A percentile compares a stretch with the other conserved stretches of the same genome.
phyloP scores from a whole-genome alignment of 2,888 invertebrate genomes.

The Cybosia mesomella region DNA sequence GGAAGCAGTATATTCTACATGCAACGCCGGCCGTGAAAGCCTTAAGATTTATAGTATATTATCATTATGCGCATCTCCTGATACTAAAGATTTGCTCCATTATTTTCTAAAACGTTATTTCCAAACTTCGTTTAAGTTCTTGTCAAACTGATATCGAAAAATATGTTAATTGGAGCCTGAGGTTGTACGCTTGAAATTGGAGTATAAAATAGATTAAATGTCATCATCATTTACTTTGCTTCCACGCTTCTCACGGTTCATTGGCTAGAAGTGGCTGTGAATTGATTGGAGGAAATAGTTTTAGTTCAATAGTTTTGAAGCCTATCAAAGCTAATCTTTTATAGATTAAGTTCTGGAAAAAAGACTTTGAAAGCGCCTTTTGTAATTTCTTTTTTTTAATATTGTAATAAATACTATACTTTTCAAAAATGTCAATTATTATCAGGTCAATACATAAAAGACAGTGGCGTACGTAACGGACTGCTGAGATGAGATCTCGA shows the following conservation, averaged over 20 bases:
- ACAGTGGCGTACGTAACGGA: too few species aligned
- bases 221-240: background rate
- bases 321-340: background rate
- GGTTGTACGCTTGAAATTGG: constrained; percentile 28
- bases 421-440: too few species aligned
- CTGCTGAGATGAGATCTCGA: too few species aligned
- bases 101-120: background rate
- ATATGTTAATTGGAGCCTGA: constrained; percentile 30
- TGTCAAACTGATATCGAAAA: constrained; percentile 31
- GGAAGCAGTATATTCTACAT: too few species aligned
- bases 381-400: too few species aligned
- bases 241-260: background rate
- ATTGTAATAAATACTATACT: too few species aligned
- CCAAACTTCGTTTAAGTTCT: constrained; percentile 3
- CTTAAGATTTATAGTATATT: background rate
- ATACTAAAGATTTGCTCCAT: background rate
- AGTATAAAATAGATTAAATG: constrained; percentile 31
- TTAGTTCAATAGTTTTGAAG: background rate
- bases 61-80: background rate
- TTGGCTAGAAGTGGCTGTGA: background rate
- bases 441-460: too few species aligned
- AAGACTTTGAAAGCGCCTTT: background rate
- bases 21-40: too few species aligned
- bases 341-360: background rate
- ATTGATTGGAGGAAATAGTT: constrained; percentile 2